These are phyloP conservation scores for Portevinia maculata DNA, from an alignment of 2,888 invertebrate genomes.

Conservation along the genomic window DNA sequence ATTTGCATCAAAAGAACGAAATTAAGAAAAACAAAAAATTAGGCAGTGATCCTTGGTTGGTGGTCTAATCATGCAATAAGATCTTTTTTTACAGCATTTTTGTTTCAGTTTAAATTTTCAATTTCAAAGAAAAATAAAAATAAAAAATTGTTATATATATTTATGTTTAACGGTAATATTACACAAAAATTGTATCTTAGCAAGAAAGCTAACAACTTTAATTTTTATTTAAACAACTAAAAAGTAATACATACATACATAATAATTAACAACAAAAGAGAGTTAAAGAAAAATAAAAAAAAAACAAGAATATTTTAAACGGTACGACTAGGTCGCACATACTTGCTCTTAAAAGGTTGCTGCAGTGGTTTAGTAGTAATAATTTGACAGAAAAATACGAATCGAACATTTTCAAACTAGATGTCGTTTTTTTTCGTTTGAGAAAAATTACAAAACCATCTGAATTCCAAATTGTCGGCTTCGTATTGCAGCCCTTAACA, in stretches of 20 bases:
- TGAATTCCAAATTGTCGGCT: too few species aligned
- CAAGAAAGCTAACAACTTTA: constrained; percentile 58
- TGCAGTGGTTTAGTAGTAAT: background rate
- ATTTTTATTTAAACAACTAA: constrained; percentile 10
- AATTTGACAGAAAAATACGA: too few species aligned
- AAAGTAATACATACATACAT: constrained; percentile 39
- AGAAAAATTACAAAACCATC: too few species aligned
- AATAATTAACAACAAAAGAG: constrained; percentile 68
- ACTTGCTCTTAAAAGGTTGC: constrained; percentile 3
- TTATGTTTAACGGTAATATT: constrained; percentile 68
- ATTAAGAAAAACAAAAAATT: constrained; percentile 22
- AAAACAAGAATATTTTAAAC: background rate
- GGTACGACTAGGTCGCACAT: background rate
- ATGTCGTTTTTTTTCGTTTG: too few species aligned
- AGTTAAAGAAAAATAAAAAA: constrained; percentile 9
- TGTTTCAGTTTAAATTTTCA: constrained; percentile 8
- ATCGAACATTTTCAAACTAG: too few species aligned
- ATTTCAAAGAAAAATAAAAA: constrained; percentile 28
- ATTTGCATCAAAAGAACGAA: constrained; percentile 1
- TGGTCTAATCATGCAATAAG: constrained; percentile 69
- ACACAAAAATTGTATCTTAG: constrained; percentile 70
- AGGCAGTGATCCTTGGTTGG: constrained; percentile 76
- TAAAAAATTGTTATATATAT: constrained; percentile 3
- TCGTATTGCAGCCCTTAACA: background rate
- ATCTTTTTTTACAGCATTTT: constrained; percentile 52